Conservation (phyloP, 1,140 invertebrate species). For the Paraescarpia echinospica region DNA sequence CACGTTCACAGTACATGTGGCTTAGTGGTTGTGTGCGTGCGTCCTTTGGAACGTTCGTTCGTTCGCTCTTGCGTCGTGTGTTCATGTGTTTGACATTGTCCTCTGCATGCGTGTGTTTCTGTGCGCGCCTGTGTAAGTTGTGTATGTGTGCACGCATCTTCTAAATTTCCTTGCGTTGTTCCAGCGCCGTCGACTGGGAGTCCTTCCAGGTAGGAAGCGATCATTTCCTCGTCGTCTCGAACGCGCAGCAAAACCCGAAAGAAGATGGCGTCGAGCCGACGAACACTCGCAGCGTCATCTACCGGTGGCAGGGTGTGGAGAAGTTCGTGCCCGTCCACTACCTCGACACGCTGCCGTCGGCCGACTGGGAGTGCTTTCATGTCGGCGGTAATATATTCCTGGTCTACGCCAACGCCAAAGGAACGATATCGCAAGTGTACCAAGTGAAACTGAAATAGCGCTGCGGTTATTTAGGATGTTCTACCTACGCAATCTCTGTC, state of each 20-base stretch:
- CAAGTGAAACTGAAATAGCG: conserved; percentile 41
- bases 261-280: not conserved
- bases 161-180: not conserved
- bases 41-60: too few species aligned
- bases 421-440: conserved; percentile 43
- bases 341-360: conserved; percentile 44
- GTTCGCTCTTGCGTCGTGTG: too few species aligned
- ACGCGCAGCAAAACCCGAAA: conserved; percentile 38
- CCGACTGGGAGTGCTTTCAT: conserved; percentile 51
- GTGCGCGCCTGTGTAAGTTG: not conserved
- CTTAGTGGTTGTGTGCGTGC: too few species aligned
- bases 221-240: conserved; percentile 51
- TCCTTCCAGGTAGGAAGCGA: conserved; percentile 48
- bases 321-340: conserved; percentile 51
- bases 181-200: conserved; percentile 56
- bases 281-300: conserved; percentile 38
- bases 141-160: not conserved
- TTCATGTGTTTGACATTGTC: not conserved
- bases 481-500: not conserved
- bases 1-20: too few species aligned
- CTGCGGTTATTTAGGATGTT: not conserved
- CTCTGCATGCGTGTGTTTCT: not conserved
- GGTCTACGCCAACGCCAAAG: conserved; percentile 49
- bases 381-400: conserved; percentile 43
- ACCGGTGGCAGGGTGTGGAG: conserved; percentile 54